Percentiles rank a stretch among this genome's conserved stretches.
Conservation (phyloP, 2,888 invertebrate genomes). For the Pegoplata infirma region DNA sequence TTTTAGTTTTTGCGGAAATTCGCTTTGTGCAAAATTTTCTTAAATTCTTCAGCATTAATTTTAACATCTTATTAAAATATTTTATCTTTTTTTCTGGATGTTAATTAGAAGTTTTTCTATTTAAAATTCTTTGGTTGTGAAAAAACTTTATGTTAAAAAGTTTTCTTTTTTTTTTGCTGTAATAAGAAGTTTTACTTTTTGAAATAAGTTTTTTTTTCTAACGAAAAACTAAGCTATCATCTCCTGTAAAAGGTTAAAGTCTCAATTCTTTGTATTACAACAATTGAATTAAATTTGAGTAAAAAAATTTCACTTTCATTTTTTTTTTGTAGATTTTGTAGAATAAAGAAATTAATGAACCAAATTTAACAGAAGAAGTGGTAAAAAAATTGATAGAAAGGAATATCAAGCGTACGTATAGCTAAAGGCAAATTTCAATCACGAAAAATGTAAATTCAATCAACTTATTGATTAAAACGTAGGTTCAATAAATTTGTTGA, state of each 20-base stretch:
- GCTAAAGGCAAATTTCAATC: too few relatives aligned
- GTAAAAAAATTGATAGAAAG: too few relatives aligned
- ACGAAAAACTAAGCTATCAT: neutral
- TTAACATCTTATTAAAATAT: neutral
- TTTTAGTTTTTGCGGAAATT: too few relatives aligned
- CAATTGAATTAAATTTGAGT: conserved; percentile 5
- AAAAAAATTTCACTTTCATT: neutral
- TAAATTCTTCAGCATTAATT: neutral
- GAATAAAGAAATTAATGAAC: conserved; percentile 3
- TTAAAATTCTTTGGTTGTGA: conserved; percentile 12
- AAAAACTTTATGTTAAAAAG: conserved; percentile 32
- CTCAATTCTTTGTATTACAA: neutral
- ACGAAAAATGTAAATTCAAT: too few relatives aligned
- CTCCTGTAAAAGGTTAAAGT: neutral
- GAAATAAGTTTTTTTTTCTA: neutral
- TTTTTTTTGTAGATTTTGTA: neutral
- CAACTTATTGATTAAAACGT: too few relatives aligned
- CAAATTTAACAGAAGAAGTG: neutral
- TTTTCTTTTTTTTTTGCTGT: conserved; percentile 15
- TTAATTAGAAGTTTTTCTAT: conserved; percentile 51
- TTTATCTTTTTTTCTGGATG: neutral
- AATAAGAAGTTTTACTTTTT: too few relatives aligned
- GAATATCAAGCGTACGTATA: too few relatives aligned
- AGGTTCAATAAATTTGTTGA: too few relatives aligned
- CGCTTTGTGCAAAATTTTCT: neutral